Evolutionary conservation across 2,113 vertebrate genomes (phyloP).

Genomic region (Odocoileus virginianus): DNA sequence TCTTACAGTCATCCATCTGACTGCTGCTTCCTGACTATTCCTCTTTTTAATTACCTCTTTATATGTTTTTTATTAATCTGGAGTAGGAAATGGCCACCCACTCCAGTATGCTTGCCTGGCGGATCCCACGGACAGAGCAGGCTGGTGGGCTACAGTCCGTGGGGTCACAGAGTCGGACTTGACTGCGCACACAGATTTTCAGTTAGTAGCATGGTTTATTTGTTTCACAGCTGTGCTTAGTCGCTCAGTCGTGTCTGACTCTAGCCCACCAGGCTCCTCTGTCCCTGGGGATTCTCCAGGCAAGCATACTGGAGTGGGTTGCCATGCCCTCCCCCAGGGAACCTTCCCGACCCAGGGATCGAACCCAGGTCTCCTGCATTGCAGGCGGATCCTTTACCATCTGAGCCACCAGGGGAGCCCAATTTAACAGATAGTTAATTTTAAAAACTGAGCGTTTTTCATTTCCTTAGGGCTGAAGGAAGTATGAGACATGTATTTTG

Average conservation of each 20-base stretch:
- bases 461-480: neutral
- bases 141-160: neutral
- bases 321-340: neutral
- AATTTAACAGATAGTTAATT: neutral
- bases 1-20: neutral
- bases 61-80: conserved; percentile 11
- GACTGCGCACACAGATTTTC: neutral
- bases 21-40: neutral
- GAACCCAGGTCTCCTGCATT: neutral
- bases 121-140: neutral
- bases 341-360: neutral
- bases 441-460: neutral
- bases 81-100: neutral
- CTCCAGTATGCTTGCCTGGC: neutral
- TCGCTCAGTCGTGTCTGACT: neutral
- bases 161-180: neutral
- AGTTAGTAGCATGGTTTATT: neutral
- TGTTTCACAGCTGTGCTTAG: neutral
- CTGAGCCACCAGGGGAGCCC: neutral
- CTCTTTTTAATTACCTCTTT: neutral
- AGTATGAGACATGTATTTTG: neutral
- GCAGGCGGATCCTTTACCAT: neutral
- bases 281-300: neutral
- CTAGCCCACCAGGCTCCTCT: neutral
- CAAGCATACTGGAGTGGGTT: neutral